Evolutionary conservation across 2,888 invertebrate genomes (phyloP), one percentile per base, ranked within the genome.

Genomic region (Plemyria rubiginata): DNA sequence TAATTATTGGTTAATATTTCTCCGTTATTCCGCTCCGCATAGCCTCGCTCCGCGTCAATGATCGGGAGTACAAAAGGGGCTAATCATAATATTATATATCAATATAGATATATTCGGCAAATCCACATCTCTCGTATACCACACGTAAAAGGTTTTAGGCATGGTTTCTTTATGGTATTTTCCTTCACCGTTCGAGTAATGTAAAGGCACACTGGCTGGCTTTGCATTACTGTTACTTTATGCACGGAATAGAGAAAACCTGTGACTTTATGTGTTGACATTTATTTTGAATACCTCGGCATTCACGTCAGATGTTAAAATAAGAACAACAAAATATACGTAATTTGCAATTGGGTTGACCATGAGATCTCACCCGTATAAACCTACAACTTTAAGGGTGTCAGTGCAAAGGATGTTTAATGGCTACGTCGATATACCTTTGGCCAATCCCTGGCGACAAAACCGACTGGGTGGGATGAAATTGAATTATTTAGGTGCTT

Each of bases 381-480:
- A 22, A 36, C 16, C 11, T n/a, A 36, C 16, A n/a, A 38, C 13
- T 55, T 8, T 9, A 43, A 41, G 16, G 12, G 36, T 36, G 51
- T 15, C 45, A 16, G 45, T 45, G 16, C 45, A 45, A 45, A 16
- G 45, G 45, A 45, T 45, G 45, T 45, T 45, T 28, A 32, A 50
- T 32, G 49, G 49, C 13, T 50, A 50, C 45, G 9, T 8, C 45
- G 16, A 45, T 45, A 45, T 45, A 45, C 16, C 45, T 51, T 38
- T 36, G 38, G 11, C 16, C 53, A 48, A 48, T n/a, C 28, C 48
- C 48, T 32, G 15, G 50, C 13, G 50, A 50, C 28, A 28, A 29
- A 48, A 48, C 28, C 48, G 45, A 45, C 16, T 45, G 45, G 45
- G 45, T 45, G 45, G 11, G 16, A 16, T 45, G 16, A 45, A 45